These are phyloP conservation scores for Oryzias melastigma DNA, from an alignment of 2,113 vertebrate species.

Conservation along the genomic window DNA sequence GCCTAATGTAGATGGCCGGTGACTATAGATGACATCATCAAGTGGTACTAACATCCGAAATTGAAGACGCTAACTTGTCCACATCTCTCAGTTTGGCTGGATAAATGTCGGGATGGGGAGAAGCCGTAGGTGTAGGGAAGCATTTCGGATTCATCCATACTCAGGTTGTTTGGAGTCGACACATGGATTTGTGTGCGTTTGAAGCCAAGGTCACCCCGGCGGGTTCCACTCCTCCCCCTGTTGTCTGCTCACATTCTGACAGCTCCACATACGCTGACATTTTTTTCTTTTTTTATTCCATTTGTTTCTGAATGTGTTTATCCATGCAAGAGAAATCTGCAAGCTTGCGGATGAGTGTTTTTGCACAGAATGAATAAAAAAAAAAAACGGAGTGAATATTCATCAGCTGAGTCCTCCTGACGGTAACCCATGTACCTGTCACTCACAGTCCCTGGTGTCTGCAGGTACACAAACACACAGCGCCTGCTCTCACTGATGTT, in stretches of 20 bases:
- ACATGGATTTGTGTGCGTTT: constrained; percentile 18
- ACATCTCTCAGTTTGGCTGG: background rate
- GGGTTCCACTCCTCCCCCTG: constrained; percentile 27
- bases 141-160: background rate
- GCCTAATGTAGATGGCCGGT: no score
- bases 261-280: constrained; percentile 25
- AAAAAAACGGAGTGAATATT: constrained; percentile 67
- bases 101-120: constrained; percentile 9
- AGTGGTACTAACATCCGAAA: no score
- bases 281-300: constrained; percentile 10
- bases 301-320: constrained; percentile 16
- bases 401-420: constrained; percentile 59
- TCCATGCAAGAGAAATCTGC: constrained; percentile 21
- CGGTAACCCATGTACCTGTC: constrained; percentile 66
- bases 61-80: no score
- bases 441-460: constrained; percentile 55
- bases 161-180: constrained; percentile 17
- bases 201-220: constrained; percentile 60
- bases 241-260: constrained; percentile 46
- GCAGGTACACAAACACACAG: constrained; percentile 13
- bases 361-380: constrained; percentile 29
- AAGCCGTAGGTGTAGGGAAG: background rate
- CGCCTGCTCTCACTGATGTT: constrained; percentile 9
- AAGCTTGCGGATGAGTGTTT: constrained; percentile 12
- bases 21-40: no score